Conservation (phyloP, 2,888 invertebrate species). For the Agrotis clavis region DNA sequence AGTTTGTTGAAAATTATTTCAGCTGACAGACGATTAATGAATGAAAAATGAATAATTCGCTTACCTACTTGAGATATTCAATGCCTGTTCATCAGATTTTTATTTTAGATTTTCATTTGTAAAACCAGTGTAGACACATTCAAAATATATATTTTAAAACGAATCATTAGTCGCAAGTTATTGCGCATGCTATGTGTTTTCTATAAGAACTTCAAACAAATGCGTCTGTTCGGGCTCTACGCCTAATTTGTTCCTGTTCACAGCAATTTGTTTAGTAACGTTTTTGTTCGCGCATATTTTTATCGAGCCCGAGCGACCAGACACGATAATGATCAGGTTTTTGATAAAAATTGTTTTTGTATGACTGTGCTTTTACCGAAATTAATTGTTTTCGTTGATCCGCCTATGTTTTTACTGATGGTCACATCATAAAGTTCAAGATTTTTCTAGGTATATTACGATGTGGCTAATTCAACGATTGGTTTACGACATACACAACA, state of each 20-base stretch:
- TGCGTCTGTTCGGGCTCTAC: conserved; percentile 42
- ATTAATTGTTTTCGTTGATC: neutral
- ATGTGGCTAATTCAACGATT: no score
- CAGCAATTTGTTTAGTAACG: conserved; percentile 52
- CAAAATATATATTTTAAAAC: conserved; percentile 21
- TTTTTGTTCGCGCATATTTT: conserved; percentile 51
- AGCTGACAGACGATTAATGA: neutral
- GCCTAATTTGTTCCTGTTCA: conserved; percentile 57
- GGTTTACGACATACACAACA: no score
- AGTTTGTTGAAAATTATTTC: neutral
- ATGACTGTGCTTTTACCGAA: neutral
- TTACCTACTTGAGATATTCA: neutral
- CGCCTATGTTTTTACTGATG: no score
- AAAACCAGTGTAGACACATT: conserved; percentile 13
- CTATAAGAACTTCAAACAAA: conserved; percentile 58
- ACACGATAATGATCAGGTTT: no score
- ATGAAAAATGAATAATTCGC: neutral
- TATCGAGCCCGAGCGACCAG: conserved; percentile 27
- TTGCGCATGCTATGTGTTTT: conserved; percentile 35
- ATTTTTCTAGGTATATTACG: no score
- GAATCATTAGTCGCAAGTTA: conserved; percentile 44
- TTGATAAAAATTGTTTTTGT: no score
- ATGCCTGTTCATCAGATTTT: neutral
- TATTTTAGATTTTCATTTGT: no score
- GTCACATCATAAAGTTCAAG: no score